Evolutionary conservation across 2,797 vertebrate species (phyloP), one percentile per base, ranked within the genome.

Genomic region (Catostomus latipinnis): DNA sequence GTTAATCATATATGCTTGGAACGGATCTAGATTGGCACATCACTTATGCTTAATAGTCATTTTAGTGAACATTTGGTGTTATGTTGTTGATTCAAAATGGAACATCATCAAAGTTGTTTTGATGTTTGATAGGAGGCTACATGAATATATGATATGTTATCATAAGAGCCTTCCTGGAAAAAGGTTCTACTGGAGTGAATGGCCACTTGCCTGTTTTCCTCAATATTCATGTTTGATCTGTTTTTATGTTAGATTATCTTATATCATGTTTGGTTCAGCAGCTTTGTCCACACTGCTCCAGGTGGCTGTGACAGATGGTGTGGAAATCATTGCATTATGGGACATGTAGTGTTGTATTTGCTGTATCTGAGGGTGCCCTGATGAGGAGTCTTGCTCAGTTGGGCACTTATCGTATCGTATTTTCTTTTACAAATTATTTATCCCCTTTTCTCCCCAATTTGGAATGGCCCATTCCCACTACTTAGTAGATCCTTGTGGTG

Each of bases 41-140:
- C 8, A 13, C 1, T 4, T 74, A 34, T 8, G 34, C 46, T 1
- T 78, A 56, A 62, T 73, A 85, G 62, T 77, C 43, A 62, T 80
- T 48, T 54, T 61, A 14, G 12, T 45, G 62, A 66, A 53, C 70
- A 56, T 62, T 66, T 62, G 65, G 58, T 52, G 43, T 71, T 65
- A 72, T 86, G 73, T 85, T 84, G 73, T 81, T 85, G 77, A 81
- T 63, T 68, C 68, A 65, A 68, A 79, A 63, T n/a, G 50, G 69
- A 67, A 69, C 81, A 76, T 58, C 49, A 69, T 46, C 16, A 18
- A 14, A 68, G 74, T 74, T 86, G 83, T 87, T 87, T 86, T 86
- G 82, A 85, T 76, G 74, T 80, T 65, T 82, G 76, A 84, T 80
- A 66, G 49, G 50, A 18, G 50, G 43, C 1, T 48, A 11, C 10